Evolutionary conservation across 2,113 vertebrate species (phyloP).

Genomic region (Pseudopodoces humilis): DNA sequence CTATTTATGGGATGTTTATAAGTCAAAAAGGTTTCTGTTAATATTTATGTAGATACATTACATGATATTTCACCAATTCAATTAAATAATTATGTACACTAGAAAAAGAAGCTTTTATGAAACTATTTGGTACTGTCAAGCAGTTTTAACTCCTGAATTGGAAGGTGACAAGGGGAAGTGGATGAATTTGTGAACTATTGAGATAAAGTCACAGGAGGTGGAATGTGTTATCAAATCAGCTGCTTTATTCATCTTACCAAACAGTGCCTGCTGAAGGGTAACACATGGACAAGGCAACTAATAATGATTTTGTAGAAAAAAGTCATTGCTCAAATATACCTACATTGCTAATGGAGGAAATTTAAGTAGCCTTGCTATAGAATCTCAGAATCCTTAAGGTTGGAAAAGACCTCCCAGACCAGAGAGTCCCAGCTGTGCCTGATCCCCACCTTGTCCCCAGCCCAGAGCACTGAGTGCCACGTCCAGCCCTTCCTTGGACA

Average conservation of each 20-base stretch:
- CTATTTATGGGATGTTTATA: not conserved
- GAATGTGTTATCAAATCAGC: not conserved
- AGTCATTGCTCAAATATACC: not conserved
- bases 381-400: not conserved
- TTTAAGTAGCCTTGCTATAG: not conserved
- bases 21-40: not conserved
- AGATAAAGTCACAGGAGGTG: not conserved
- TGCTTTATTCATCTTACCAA: not conserved
- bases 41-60: not conserved
- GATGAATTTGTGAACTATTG: not conserved
- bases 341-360: not conserved
- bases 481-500: fast-evolving
- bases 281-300: not conserved
- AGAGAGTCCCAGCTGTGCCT: fast-evolving
- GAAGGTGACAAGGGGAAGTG: not conserved
- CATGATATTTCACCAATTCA: not conserved
- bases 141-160: not conserved
- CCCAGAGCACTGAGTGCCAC: not conserved
- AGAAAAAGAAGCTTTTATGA: not conserved
- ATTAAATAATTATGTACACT: not conserved
- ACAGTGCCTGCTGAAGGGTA: not conserved
- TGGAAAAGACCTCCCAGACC: not conserved
- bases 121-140: not conserved
- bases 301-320: not conserved
- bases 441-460: fast-evolving